Percentiles rank a stretch among this genome's conserved stretches.
Evolutionary conservation across 2,888 invertebrate species (phyloP).

Genomic region (Bibio marci): DNA sequence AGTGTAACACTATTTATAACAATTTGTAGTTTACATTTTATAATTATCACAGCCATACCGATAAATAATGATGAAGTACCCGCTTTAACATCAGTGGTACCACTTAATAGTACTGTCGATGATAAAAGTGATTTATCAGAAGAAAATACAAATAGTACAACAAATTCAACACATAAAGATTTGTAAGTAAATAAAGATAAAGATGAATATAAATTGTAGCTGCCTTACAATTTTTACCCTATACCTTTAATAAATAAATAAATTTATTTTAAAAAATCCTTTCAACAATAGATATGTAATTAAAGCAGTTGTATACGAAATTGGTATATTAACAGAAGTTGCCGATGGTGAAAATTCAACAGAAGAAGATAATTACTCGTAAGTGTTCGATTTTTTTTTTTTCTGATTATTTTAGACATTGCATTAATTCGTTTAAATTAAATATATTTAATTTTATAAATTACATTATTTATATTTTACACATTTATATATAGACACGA

Average conservation of each 20-base stretch:
- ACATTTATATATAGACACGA: slow-evolving; percentile 26
- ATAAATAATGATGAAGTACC: too few relatives aligned
- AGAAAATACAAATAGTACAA: too few relatives aligned
- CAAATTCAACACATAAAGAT: not conserved
- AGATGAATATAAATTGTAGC: too few relatives aligned
- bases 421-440: not conserved
- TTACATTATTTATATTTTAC: not conserved
- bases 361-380: slow-evolving; percentile 18
- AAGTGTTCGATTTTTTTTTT: not conserved
- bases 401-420: not conserved
- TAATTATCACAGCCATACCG: too few relatives aligned
- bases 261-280: not conserved
- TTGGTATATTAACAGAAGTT: slow-evolving; percentile 39
- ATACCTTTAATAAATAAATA: not conserved
- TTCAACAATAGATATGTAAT: slow-evolving; percentile 32
- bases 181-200: slow-evolving; percentile 5
- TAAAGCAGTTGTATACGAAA: slow-evolving; percentile 39
- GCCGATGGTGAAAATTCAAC: slow-evolving; percentile 28
- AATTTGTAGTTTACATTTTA: too few relatives aligned
- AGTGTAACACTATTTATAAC: too few relatives aligned
- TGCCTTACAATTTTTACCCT: too few relatives aligned
- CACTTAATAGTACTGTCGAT: too few relatives aligned
- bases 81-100: too few relatives aligned
- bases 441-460: not conserved
- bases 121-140: too few relatives aligned